These are phyloP conservation scores for Coracopsis vasa DNA, from an alignment of 2,113 vertebrate species.

Conservation along the genomic window DNA sequence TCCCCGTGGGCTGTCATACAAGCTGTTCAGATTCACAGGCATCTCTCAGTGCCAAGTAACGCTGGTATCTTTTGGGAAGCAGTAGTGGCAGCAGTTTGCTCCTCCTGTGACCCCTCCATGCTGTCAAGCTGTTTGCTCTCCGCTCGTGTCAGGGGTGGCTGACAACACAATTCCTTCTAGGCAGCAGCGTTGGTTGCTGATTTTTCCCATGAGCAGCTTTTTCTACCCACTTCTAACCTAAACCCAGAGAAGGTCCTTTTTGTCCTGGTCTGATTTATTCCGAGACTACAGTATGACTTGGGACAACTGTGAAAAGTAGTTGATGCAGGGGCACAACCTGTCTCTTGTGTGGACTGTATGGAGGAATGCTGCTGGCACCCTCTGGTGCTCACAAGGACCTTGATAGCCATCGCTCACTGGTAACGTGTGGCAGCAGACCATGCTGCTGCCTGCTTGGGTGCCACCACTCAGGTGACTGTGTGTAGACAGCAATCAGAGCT, in stretches of 20 bases:
- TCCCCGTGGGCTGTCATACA: not conserved
- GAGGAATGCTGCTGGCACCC: not conserved
- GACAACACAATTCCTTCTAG: not conserved
- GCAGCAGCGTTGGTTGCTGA: not conserved
- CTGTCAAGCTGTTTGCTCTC: not conserved
- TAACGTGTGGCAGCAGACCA: not conserved
- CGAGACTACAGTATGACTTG: not conserved
- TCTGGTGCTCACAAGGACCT: not conserved
- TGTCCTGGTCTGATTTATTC: not conserved
- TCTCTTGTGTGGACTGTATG: not conserved
- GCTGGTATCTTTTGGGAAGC: not conserved
- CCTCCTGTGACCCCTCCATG: not conserved
- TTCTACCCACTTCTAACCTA: not conserved
- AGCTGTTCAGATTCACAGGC: not conserved
- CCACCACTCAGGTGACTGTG: rapidly evolving
- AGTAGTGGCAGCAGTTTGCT: not conserved
- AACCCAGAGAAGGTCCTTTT: not conserved
- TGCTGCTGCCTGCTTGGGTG: not conserved
- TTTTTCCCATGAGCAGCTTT: not conserved
- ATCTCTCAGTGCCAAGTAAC: not conserved
- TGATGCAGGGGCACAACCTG: not conserved
- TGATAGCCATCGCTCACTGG: not conserved
- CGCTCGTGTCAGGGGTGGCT: not conserved
- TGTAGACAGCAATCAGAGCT: not conserved
- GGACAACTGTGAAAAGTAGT: not conserved